phyloP scores from a whole-genome alignment of 2,113 vertebrate species.

The Brachyhypopomus occidentalis region DNA sequence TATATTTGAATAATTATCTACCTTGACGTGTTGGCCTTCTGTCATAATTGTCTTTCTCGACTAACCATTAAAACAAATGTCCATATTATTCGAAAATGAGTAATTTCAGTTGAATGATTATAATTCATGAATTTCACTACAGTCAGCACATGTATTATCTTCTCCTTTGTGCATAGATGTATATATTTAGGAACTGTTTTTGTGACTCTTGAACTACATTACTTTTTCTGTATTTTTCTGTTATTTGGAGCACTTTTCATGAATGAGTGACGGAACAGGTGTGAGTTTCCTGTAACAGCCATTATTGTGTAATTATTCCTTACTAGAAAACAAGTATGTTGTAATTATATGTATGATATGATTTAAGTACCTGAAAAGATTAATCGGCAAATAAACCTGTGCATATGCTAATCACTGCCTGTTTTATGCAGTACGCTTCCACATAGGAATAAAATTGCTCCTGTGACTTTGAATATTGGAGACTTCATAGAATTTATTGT shows the following conservation, averaged over 20 bases:
- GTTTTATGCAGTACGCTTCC: not conserved
- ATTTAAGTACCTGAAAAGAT: constrained; percentile 5
- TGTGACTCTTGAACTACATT: not conserved
- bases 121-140: not conserved
- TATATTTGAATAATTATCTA: not conserved
- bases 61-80: constrained; percentile 21
- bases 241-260: not conserved
- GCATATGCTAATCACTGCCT: not conserved
- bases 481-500: not conserved
- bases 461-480: not conserved
- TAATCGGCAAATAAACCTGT: constrained; percentile 25
- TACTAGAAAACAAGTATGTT: constrained; percentile 2
- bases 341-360: constrained; percentile 11
- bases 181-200: not conserved
- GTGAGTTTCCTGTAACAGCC: not conserved
- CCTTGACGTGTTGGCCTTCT: not conserved
- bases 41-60: not conserved
- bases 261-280: not conserved
- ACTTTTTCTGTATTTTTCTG: not conserved
- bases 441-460: not conserved
- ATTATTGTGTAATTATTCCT: constrained; percentile 1
- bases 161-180: not conserved
- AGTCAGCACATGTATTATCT: not conserved
- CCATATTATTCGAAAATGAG: not conserved
- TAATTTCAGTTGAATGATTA: not conserved